Evolutionary conservation across 2,113 vertebrate genomes (phyloP), one percentile per base, ranked within the genome.

Genomic region (Pardalotus punctatus): DNA sequence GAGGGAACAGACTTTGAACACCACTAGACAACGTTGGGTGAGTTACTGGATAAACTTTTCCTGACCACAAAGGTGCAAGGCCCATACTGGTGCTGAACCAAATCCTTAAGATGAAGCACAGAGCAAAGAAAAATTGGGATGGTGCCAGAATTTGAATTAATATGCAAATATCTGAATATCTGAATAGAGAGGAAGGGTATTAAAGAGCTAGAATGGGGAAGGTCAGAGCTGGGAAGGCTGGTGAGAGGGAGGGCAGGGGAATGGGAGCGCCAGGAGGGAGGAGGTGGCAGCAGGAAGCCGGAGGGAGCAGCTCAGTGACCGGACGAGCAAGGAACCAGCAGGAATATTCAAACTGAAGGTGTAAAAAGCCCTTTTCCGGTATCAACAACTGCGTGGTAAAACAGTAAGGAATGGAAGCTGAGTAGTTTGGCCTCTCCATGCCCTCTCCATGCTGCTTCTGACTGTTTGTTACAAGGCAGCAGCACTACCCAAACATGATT

Each of bases 221-320:
- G 10, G 25, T 54, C n/a, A 85, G 43, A 57, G 36, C 35, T 18
- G 24, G 70, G 33, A 74, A 71, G 40, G 60, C 25, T 76, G 40
- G 51, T 9, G 36, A 79, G 57, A 72, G 9, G 15, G 20, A 91
- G 14, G 36, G 27, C 78, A 93, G 45, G 22, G 50, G 18, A 29
- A 36, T 1, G 2, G 36, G 15, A 65, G 6, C 31, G 16, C 18
- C 27, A 31, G 27, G 21, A 89, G 10, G 24, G 62, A 66, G 42
- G 23, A 71, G 45, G 38, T 24, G 28, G 57, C 24, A 25, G 40
- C 1, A 25, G 1, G 3, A 42, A 73, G 33, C 11, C 0, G 0
- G 19, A 51, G 31, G 36, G 25, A 77, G 42, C 60, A 92, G 28
- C 31, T 72, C 1, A 0, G 36, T 56, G 65, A 89, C n/a, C 6